Evolutionary conservation across 2,888 invertebrate species (phyloP).

Genomic region (Helobdella robusta): DNA sequence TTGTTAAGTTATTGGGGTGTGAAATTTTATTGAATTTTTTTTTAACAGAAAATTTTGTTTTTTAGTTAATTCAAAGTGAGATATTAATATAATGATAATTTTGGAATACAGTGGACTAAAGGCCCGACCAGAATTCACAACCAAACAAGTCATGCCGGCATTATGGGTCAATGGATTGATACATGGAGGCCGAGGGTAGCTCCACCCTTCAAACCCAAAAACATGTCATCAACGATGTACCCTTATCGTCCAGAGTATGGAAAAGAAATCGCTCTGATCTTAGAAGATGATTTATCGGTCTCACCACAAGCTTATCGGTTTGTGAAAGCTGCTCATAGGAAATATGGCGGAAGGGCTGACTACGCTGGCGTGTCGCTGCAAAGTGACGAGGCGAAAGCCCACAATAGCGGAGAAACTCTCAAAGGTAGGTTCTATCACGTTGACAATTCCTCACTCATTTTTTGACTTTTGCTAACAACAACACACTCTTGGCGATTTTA

Average conservation of each 20-base stretch:
- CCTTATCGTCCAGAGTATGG: background rate
- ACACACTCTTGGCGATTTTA: too few species aligned
- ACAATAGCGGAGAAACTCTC: background rate
- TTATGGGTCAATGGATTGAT: conserved; percentile 37
- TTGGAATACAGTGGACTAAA: too few species aligned
- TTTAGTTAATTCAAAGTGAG: too few species aligned
- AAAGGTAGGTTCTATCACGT: too few species aligned
- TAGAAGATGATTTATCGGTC: conserved; percentile 7
- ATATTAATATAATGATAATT: too few species aligned
- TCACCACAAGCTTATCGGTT: conserved; percentile 9
- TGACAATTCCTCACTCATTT: too few species aligned
- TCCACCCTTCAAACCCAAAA: conserved; percentile 2
- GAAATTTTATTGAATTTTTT: too few species aligned
- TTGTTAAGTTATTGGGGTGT: too few species aligned
- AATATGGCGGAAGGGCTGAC: conserved; percentile 5
- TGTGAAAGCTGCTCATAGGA: conserved; percentile 15
- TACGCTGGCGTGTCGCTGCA: background rate
- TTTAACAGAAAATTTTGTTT: too few species aligned
- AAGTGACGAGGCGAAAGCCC: conserved; percentile 1
- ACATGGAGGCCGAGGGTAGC: conserved; percentile 37
- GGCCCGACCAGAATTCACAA: conserved; percentile 30
- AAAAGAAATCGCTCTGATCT: conserved; percentile 7
- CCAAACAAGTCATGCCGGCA: conserved; percentile 34
- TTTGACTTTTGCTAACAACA: too few species aligned
- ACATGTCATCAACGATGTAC: too few species aligned